Evolutionary conservation across 2,113 vertebrate genomes (phyloP).

Genomic region (Cavia aperea): DNA sequence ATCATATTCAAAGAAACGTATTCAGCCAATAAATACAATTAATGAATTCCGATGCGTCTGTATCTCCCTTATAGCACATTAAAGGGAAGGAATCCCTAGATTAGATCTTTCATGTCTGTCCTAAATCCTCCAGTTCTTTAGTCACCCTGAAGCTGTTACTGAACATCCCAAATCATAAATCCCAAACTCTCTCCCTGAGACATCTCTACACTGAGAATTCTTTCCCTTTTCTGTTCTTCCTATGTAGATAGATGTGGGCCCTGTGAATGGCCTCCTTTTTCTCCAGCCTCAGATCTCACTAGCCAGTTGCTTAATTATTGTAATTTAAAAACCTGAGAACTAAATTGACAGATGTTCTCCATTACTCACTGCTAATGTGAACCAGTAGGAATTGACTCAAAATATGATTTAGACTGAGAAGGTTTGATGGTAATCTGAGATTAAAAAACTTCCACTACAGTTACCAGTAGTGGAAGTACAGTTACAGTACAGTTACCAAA

Average conservation of each 20-base stretch:
- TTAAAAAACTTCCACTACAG: background rate
- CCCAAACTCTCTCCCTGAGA: background rate
- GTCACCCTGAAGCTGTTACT: background rate
- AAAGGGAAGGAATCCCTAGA: background rate
- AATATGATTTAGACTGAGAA: background rate
- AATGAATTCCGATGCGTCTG: background rate
- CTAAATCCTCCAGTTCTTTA: background rate
- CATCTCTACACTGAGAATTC: background rate
- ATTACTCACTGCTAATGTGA: background rate
- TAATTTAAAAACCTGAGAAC: background rate
- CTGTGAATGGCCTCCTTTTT: background rate
- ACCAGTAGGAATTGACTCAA: background rate
- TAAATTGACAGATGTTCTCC: background rate
- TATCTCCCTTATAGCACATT: background rate
- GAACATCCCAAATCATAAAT: background rate
- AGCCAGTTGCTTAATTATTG: background rate
- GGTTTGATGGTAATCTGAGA: background rate
- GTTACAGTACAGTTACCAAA: background rate
- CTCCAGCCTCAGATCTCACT: background rate
- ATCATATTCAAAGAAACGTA: constrained; percentile 9
- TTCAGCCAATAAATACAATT: background rate
- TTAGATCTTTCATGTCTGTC: background rate
- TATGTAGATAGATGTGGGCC: background rate
- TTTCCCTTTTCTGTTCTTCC: background rate
- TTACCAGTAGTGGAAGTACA: too few species aligned